Percentiles rank a stretch among this genome's conserved stretches.
Evolutionary conservation across 2,113 vertebrate species (phyloP).

Genomic region (Lagopus muta): DNA sequence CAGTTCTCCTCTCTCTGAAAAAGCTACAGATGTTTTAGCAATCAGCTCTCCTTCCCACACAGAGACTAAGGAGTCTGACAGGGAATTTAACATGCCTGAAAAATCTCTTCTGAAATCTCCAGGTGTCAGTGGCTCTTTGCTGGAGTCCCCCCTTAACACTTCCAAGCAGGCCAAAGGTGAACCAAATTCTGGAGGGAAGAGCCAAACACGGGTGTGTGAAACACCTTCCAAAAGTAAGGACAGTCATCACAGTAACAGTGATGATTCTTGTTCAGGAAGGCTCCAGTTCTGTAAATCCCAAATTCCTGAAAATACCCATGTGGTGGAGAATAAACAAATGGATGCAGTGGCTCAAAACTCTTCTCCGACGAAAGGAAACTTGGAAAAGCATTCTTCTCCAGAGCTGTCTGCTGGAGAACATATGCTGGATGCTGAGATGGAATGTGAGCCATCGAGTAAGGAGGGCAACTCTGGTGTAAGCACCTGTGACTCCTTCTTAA

Average conservation of each 20-base stretch:
- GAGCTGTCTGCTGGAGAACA: neutral
- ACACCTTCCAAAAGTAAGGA: neutral
- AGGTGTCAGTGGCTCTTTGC: neutral
- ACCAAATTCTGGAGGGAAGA: neutral
- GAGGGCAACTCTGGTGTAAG: constrained; percentile 34
- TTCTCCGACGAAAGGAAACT: neutral
- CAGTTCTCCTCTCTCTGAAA: neutral
- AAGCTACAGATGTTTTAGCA: neutral
- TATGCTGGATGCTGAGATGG: constrained; percentile 9
- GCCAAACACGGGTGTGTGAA: neutral
- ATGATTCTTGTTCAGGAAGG: neutral
- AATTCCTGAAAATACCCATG: neutral
- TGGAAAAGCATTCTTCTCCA: neutral
- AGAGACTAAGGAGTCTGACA: neutral
- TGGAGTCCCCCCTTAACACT: neutral
- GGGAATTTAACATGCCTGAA: neutral
- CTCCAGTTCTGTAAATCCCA: neutral
- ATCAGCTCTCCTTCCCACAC: fast-evolving
- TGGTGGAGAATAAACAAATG: neutral
- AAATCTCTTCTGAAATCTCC: neutral
- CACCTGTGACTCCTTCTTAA: constrained; percentile 14
- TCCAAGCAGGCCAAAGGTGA: neutral
- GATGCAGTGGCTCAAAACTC: neutral
- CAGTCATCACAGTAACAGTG: fast-evolving
- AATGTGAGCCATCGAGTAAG: constrained; percentile 9